Base-by-base conservation (phyloP, 2,888 invertebrate species). In the Mythimna loreyi region DNA sequence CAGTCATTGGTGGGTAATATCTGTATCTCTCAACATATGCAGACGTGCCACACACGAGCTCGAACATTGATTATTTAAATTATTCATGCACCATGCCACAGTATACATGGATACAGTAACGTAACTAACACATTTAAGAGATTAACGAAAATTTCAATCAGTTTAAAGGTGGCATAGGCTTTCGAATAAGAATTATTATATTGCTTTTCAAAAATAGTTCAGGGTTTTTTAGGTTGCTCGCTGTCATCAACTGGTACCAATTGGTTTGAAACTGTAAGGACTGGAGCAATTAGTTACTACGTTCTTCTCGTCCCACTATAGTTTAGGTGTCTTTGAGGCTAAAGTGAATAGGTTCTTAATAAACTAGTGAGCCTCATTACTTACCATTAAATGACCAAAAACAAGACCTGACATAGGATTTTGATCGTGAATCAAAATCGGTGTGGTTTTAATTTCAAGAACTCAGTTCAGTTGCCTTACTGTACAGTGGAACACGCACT, bases 51-150 rank as follows among this genome's bases (percentile, higher is more conserved):
- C 19, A 56, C 56, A 19, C 25, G 25, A 23, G n/a, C 19, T 36
- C 21, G n/a, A n/a, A 28, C 43, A 50, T 59, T 59, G 16, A 50
- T 56, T 30, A 45, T 60, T 25, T 74, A 25, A 78, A 78, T 56
- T 50, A 65, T 65, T 56, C n/a, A 60, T 21, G 36, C 30, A 25
- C 19, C 13, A 25, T 3, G n/a, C 11, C 59, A 52, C 1, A 72
- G 77, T 56, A n/a, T 45, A 45, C 19, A 16, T 21, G 36, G 19
- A 11, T 9, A 19, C n/a, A 71, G 78, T 47, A 52, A 33, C 7
- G 13, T 25, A 47, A 76, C 43, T 19, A 43, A 43, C 19, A 43
- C 19, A 6, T 3, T 16, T 40, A 40, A 16, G 16, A 43, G 19
- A 43, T 19, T 19, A 19, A 19, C 13, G 16, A 43, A 36, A 36